phyloP scores from a whole-genome alignment of 2,797 vertebrate species.

The Aselliscus stoliczkanus region DNA sequence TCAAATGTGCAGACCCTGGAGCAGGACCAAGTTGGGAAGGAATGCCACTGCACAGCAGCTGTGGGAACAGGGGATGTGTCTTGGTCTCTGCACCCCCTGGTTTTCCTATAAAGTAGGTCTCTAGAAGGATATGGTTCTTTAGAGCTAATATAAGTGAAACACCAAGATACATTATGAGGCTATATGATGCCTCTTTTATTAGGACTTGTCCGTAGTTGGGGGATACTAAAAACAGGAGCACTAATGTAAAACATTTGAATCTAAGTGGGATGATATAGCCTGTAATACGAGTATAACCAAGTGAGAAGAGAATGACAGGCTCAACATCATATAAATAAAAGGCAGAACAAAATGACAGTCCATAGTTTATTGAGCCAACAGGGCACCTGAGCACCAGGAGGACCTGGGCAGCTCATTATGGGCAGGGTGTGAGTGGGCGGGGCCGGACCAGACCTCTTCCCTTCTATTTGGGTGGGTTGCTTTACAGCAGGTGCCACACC shows the following conservation, averaged over 20 bases:
- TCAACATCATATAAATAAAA: not conserved
- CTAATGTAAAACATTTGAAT: not conserved
- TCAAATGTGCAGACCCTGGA: not conserved
- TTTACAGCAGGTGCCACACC: not conserved
- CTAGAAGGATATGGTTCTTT: not conserved
- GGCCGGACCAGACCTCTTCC: not conserved
- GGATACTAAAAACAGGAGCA: not conserved
- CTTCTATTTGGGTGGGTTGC: not conserved
- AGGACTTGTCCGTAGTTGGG: not conserved
- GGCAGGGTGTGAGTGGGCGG: fast-evolving
- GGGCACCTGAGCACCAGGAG: not conserved
- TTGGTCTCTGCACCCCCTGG: not conserved
- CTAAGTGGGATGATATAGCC: not conserved
- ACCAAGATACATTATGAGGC: not conserved
- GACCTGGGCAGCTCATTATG: not conserved
- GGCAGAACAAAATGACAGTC: not conserved
- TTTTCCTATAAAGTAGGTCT: not conserved
- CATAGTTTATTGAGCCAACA: not conserved
- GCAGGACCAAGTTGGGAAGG: no score
- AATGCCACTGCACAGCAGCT: fast-evolving
- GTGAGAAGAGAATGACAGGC: not conserved
- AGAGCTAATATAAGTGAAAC: not conserved
- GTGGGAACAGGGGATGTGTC: not conserved
- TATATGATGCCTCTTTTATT: not conserved
- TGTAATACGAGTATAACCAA: not conserved